These are phyloP conservation scores for Branchinecta lindahli DNA, from an alignment of 1,140 invertebrate genomes.

Conservation along the genomic window DNA sequence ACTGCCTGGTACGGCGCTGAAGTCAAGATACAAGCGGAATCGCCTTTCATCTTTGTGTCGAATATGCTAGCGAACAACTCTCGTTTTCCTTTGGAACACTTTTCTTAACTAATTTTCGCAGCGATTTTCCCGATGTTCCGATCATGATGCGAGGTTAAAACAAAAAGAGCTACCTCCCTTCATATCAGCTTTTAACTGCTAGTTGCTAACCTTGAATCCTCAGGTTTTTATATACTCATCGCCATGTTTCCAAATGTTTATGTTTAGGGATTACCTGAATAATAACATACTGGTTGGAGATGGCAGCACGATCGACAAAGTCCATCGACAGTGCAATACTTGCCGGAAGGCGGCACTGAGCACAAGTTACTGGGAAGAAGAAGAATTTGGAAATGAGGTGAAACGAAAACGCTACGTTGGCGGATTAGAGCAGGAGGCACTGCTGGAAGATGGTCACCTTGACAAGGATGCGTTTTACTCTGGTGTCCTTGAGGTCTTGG, in stretches of 20 bases:
- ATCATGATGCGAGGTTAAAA: too few relatives aligned
- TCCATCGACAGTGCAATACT: not conserved
- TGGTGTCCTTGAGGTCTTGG: not conserved
- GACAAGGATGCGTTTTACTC: not conserved
- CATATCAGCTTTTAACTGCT: too few relatives aligned
- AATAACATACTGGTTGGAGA: not conserved
- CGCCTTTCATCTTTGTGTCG: too few relatives aligned
- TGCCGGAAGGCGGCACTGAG: not conserved
- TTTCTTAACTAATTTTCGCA: too few relatives aligned
- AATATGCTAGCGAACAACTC: too few relatives aligned
- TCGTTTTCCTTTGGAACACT: too few relatives aligned
- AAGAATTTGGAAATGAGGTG: not conserved
- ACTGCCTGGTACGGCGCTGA: too few relatives aligned
- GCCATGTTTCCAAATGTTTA: not conserved
- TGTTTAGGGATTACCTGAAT: not conserved
- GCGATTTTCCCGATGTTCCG: too few relatives aligned
- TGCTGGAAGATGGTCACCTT: not conserved
- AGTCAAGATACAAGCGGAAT: too few relatives aligned
- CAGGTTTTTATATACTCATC: too few relatives aligned
- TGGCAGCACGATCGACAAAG: not conserved
- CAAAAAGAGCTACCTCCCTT: too few relatives aligned
- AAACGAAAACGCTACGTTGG: not conserved
- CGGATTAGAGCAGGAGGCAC: not conserved
- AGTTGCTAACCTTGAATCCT: too few relatives aligned
- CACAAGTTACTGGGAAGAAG: not conserved